These are phyloP conservation scores for Sebastiscus tertius DNA, from an alignment of 2,797 vertebrate genomes.

Conservation along the genomic window DNA sequence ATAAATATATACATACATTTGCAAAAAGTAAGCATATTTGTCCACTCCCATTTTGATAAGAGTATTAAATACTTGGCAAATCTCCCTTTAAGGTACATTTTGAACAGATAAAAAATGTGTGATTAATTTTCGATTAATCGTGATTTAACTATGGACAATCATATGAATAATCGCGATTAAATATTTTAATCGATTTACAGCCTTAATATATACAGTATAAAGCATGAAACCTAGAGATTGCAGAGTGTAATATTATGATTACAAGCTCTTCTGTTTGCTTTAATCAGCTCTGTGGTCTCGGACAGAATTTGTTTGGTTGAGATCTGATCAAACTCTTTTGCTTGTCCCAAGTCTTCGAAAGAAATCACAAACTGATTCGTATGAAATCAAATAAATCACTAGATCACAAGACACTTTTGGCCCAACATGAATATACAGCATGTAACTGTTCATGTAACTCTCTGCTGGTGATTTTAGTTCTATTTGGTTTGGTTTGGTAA, in stretches of 20 bases:
- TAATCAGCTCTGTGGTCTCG: background rate
- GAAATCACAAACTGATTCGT: background rate
- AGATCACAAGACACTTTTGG: background rate
- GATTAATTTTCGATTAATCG: too few relatives aligned
- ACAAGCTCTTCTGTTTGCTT: background rate
- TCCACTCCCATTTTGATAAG: too few relatives aligned
- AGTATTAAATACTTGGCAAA: too few relatives aligned
- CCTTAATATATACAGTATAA: background rate
- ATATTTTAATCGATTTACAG: too few relatives aligned
- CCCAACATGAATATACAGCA: background rate
- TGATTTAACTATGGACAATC: too few relatives aligned
- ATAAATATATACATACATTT: too few relatives aligned
- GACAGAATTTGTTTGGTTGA: background rate
- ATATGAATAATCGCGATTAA: too few relatives aligned
- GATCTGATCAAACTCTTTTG: background rate
- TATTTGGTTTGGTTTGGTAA: background rate
- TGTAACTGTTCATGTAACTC: background rate
- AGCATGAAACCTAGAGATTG: background rate
- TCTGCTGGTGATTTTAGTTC: background rate
- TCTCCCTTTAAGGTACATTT: too few relatives aligned
- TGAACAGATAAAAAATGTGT: too few relatives aligned
- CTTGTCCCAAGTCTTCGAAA: background rate
- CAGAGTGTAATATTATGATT: background rate
- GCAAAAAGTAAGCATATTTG: too few relatives aligned
- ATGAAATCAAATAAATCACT: background rate